Evolutionary conservation across 1,140 invertebrate genomes (phyloP), one percentile per base, ranked within the genome.

Genomic region (Procambarus virginalis): DNA sequence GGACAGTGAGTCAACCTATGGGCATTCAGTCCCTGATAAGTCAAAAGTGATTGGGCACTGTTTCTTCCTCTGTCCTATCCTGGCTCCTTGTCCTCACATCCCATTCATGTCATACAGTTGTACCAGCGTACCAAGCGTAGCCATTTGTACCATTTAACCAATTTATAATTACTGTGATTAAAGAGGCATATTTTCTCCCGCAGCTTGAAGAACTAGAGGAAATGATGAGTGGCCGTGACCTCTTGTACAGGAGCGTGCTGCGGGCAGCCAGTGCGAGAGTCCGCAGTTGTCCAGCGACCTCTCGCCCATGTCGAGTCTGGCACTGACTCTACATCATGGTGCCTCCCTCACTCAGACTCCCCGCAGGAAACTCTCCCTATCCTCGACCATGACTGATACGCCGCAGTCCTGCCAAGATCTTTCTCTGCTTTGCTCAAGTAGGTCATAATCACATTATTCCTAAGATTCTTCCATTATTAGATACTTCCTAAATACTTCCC

Each of bases 271-370:
- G 48, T 45, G 34, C 2, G 88, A 89, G 20, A 76, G 80, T n/a
- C 81, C 87, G n/a, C 49, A 75, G 22, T 22, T 89, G 20, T 60
- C 45, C 49, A 55, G 83, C 34, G 89, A 90, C 77, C 55, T 90
- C 0, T 90, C 89, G 2, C 89, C 89, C 12, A 90, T 90, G 89
- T 81, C 83, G 8, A 90, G 34, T 45, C 78, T 90, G 64, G 89
- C 89, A 49, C n/a, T 75, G 14, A 80, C 60, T 20, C 79, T 90
- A 1, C 78, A 84, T 55, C 77, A 85, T 73, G 83, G 83, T 6
- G 68, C 83, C 49, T 80, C 89, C 34, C 64, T 90, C 68, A 73
- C 83, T 48, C 60, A 90, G 12, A 90, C 89, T 1, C 89, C 89
- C 2, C 34, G 83, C 5, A 70, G 83, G 49, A 84, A 64, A 49